phyloP scores from a whole-genome alignment of 2,113 vertebrate species.

The Dendropsophus ebraccatus region DNA sequence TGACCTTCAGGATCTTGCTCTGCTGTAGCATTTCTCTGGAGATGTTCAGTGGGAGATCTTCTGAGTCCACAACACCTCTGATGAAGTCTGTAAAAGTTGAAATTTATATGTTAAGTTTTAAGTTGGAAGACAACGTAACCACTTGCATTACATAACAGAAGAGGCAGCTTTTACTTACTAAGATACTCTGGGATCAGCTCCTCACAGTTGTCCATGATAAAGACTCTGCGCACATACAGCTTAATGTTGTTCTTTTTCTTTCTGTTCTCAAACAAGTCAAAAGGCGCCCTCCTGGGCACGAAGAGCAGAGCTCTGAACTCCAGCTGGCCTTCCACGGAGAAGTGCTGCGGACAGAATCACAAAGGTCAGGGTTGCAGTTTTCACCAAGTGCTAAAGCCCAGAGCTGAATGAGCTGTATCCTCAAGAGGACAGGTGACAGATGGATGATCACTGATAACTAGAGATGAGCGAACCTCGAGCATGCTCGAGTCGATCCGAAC shows the following conservation, averaged over 20 bases:
- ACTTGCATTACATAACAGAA: accelerated
- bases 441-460: no score
- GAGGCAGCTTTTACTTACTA: conserved; percentile 79
- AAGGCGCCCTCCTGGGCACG: conserved; percentile 89
- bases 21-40: conserved; percentile 97
- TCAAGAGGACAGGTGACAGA: no score
- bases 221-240: conserved; percentile 93
- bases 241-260: conserved; percentile 98
- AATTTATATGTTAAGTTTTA: no score
- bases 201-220: conserved; percentile 98
- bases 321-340: conserved; percentile 95
- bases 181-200: conserved; percentile 95
- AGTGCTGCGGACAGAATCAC: conserved; percentile 76
- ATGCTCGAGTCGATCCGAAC: no score
- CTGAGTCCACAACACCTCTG: conserved; percentile 94
- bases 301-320: conserved; percentile 94
- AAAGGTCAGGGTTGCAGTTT: not conserved
- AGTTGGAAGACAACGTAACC: no score
- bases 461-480: no score
- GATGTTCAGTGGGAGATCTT: conserved; percentile 95
- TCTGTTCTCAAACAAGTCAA: conserved; percentile 93
- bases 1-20: conserved; percentile 97
- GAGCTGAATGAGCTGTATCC: no score
- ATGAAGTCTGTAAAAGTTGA: conserved; percentile 83
- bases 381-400: no score